A percentile compares a stretch with the other conserved stretches of the same genome.
phyloP scores from a whole-genome alignment of 2,888 invertebrate genomes.

The Trichogramma evanescens region DNA sequence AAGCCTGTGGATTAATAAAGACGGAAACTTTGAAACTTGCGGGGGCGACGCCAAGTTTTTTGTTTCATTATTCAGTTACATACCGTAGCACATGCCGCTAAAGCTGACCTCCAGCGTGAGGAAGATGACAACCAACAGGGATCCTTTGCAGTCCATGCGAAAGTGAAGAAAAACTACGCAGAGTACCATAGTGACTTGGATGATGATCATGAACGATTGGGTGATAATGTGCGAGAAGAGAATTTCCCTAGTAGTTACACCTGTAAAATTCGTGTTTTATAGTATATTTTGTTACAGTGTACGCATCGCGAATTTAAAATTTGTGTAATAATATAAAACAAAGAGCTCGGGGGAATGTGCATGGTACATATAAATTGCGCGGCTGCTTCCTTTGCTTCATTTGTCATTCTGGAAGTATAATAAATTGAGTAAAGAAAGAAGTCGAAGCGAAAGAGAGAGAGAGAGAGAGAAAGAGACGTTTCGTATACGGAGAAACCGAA shows the following conservation, averaged over 20 bases:
- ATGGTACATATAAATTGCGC: not conserved
- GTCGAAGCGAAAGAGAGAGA: too few relatives aligned
- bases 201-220: conserved; percentile 65
- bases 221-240: conserved; percentile 71
- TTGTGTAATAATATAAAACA: too few relatives aligned
- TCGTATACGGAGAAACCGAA: too few relatives aligned
- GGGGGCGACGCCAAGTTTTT: not conserved
- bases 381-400: not conserved
- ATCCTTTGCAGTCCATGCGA: conserved; percentile 58
- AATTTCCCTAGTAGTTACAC: conserved; percentile 74
- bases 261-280: conserved; percentile 30
- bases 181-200: conserved; percentile 63
- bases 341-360: too few relatives aligned
- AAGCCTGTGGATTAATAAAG: conserved; percentile 54
- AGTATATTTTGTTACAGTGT: too few relatives aligned
- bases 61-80: conserved; percentile 11
- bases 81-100: conserved; percentile 78
- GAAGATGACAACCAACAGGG: conserved; percentile 54
- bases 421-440: too few relatives aligned
- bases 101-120: conserved; percentile 68
- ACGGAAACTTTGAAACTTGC: conserved; percentile 4
- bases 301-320: too few relatives aligned
- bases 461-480: too few relatives aligned
- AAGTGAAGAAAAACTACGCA: conserved; percentile 58
- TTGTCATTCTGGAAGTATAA: too few relatives aligned